These are phyloP conservation scores for Micrastur ruficollis DNA, from an alignment of 2,797 vertebrate species.

Conservation along the genomic window DNA sequence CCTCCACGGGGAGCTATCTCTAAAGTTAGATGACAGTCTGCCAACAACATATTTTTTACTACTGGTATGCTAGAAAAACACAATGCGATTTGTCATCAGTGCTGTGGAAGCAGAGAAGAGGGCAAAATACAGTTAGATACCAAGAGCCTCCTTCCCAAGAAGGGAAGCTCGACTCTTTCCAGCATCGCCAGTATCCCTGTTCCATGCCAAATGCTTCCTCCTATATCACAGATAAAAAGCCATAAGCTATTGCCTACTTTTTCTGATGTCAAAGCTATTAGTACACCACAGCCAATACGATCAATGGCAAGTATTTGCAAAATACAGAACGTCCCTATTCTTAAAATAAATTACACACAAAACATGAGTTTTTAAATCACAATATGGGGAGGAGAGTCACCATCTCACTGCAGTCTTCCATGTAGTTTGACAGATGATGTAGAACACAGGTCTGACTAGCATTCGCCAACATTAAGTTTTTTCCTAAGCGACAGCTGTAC, in stretches of 20 bases:
- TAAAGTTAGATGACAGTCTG: not conserved
- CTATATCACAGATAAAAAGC: not conserved
- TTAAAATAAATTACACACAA: not conserved
- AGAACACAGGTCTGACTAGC: not conserved
- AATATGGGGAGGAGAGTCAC: not conserved
- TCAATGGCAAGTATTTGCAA: not conserved
- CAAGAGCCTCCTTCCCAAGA: not conserved
- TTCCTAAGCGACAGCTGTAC: not conserved
- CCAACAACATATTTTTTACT: not conserved
- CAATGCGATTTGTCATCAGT: not conserved
- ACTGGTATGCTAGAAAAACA: not conserved
- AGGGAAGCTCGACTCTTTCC: not conserved
- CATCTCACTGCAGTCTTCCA: not conserved
- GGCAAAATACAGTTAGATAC: not conserved
- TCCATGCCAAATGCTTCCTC: not conserved
- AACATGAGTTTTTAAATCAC: not conserved
- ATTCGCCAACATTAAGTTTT: not conserved
- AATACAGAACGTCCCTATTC: not conserved
- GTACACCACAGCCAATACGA: not conserved
- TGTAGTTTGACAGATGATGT: not conserved
- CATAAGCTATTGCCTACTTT: not conserved
- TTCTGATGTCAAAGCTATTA: not conserved
- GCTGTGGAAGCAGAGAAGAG: not conserved
- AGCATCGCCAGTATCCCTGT: not conserved
- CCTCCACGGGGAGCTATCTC: not conserved